Evolutionary conservation across 2,888 invertebrate genomes (phyloP).

Genomic region (Phrixothrix hirtus): DNA sequence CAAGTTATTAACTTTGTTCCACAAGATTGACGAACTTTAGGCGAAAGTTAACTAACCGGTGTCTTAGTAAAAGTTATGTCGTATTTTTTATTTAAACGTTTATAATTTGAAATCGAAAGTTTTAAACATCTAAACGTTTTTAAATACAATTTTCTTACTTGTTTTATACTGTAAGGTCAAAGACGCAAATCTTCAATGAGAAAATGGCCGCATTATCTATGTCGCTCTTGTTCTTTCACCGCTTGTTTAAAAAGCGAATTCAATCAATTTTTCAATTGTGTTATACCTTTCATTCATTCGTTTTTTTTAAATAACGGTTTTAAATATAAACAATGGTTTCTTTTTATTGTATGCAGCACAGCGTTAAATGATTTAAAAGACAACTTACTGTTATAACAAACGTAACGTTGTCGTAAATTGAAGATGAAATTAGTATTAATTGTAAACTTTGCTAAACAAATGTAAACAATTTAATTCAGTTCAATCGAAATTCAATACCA

Average conservation of each 20-base stretch:
- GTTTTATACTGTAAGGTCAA: neutral
- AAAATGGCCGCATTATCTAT: neutral
- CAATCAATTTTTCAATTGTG: neutral
- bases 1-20: neutral
- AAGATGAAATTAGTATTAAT: neutral
- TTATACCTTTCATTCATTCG: neutral
- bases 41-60: constrained; percentile 25
- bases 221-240: neutral
- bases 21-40: constrained; percentile 15
- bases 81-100: constrained; percentile 14
- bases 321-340: neutral
- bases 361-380: neutral
- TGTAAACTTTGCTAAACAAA: neutral
- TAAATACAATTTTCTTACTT: neutral
- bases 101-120: constrained; percentile 23
- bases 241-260: neutral
- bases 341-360: neutral
- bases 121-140: no score
- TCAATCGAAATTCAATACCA: neutral
- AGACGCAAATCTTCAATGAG: neutral
- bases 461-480: neutral
- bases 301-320: neutral
- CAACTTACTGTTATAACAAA: neutral
- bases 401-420: no score
- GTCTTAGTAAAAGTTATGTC: constrained; percentile 16